phyloP scores from a whole-genome alignment of 2,888 invertebrate species.

The Ischnus inquisitorius region DNA sequence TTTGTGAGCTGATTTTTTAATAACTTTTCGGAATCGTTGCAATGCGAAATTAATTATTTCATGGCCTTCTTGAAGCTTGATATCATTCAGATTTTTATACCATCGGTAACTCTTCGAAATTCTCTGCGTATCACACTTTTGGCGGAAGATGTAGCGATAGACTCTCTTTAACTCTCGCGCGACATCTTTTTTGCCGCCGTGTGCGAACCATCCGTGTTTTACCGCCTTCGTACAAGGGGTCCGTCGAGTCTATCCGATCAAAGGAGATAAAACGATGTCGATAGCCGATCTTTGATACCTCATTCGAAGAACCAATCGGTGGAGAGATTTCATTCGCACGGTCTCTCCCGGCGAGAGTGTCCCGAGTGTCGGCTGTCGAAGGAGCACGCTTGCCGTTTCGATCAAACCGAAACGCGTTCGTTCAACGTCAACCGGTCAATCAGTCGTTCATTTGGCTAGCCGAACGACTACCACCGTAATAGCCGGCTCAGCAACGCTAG shows the following conservation, averaged over 20 bases:
- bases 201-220: neutral
- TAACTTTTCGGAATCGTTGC: too few relatives aligned
- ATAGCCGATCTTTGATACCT: neutral
- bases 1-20: too few relatives aligned
- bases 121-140: too few relatives aligned
- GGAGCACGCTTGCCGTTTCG: constrained; percentile 10
- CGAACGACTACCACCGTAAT: constrained; percentile 18
- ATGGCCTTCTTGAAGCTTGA: too few relatives aligned
- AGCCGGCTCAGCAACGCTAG: neutral
- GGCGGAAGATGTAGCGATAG: too few relatives aligned
- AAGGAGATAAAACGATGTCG: neutral
- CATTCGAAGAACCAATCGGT: neutral
- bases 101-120: too few relatives aligned
- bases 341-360: neutral
- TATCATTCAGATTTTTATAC: too few relatives aligned
- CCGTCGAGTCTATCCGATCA: neutral
- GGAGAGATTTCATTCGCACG: neutral
- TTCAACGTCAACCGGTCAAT: constrained; percentile 59
- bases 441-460: constrained; percentile 31
- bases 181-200: constrained; percentile 2
- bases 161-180: neutral
- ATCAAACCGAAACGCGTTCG: constrained; percentile 38
- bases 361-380: constrained; percentile 10
- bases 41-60: too few relatives aligned
- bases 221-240: neutral